These are phyloP conservation scores for Neoaliturus tenellus DNA, from an alignment of 2,888 invertebrate genomes.

Conservation along the genomic window DNA sequence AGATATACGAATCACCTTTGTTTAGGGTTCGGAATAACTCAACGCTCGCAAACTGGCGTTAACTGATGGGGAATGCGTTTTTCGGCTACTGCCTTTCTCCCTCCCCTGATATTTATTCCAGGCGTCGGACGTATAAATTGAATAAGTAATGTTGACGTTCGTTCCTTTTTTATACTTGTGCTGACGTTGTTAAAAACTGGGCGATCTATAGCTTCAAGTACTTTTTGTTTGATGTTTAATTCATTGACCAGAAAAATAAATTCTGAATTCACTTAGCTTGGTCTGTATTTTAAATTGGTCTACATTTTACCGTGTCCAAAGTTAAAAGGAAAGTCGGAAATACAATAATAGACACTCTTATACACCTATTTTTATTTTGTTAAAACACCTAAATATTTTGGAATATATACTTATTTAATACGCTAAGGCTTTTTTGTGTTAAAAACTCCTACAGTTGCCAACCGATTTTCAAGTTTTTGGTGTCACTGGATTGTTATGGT, in stretches of 20 bases:
- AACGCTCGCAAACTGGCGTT: background rate
- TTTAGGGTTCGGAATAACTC: background rate
- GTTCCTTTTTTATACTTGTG: background rate
- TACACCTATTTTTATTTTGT: too few species aligned
- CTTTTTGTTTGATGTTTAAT: background rate
- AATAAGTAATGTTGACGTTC: background rate
- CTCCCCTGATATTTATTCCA: background rate
- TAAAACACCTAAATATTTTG: too few species aligned
- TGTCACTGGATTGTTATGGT: too few species aligned
- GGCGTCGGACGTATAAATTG: slow-evolving; percentile 7
- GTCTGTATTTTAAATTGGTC: too few species aligned
- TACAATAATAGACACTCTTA: too few species aligned
- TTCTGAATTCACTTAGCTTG: too few species aligned
- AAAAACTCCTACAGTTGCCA: too few species aligned
- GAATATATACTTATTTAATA: too few species aligned
- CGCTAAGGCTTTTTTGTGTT: too few species aligned
- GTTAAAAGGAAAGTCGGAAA: too few species aligned
- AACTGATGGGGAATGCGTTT: background rate
- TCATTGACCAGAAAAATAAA: background rate
- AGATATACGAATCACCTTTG: background rate
- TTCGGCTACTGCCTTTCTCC: background rate
- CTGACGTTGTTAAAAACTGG: background rate
- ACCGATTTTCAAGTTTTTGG: too few species aligned
- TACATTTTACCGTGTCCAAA: too few species aligned
- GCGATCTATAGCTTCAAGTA: background rate